Evolutionary conservation across 1,140 invertebrate species (phyloP), one percentile per base, ranked within the genome.

Genomic region (Drosophila obscura): DNA sequence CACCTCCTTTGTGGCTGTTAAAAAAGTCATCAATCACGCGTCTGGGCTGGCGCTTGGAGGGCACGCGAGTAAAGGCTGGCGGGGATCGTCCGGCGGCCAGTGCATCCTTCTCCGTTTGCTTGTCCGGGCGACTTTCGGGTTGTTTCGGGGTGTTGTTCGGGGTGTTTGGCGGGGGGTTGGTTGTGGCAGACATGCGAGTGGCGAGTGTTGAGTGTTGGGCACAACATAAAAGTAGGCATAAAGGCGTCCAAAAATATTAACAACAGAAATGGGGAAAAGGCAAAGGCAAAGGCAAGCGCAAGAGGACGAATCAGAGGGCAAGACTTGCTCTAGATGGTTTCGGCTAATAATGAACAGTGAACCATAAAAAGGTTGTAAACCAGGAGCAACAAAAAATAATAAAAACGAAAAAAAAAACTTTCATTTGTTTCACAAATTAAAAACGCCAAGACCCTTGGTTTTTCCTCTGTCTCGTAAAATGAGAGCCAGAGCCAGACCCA

Each of bases 51-150:
- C 97, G 94, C 73, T 97, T 94, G 68, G 97, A 98, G 6, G 97
- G 96, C n/a, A 96, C 96, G 74, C 98, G 94, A 45, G 96, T 95
- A 89, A 99, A 98, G 44, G 95, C 93, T 39, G 97, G 97, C 51
- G 96, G 96, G 15, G 96, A 94, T 50, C 95, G 93, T 51, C 93
- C 91, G 52, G 94, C 93, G 69, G 94, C 92, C 61, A 93, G 93
- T 90, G 93, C 93, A 93, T 95, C 92, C 82, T 91, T 92, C 79
- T 93, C 92, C 28, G 93, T 93, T 85, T 94, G 93, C 91, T 95
- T 94, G 78, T 95, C 94, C 66, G 95, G 94, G 48, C 95, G 92
- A 74, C 95, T 95, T 92, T 94, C 94, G 81, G 58, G 58, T 59
- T 43, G 58, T 31, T 57, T 28, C 53, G 56, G 49, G 62, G 53